Conservation (phyloP, 2,797 vertebrate species). For the Argyrosomus regius region DNA sequence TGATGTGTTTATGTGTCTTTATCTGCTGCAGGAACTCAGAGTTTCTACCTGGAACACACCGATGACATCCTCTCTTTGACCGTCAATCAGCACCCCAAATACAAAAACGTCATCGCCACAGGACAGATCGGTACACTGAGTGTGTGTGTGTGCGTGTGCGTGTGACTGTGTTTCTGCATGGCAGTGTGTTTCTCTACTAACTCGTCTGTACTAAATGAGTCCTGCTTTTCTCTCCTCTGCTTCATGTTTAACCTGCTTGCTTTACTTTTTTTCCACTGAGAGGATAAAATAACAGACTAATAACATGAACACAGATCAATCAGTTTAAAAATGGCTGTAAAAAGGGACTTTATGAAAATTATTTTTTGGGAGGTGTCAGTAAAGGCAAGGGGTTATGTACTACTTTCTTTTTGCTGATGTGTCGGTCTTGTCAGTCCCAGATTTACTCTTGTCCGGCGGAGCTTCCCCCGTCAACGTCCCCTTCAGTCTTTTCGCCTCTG, state of each 20-base stretch:
- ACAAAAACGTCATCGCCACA: conserved; percentile 94
- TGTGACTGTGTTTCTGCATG: conserved; percentile 67
- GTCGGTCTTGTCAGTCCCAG: no score
- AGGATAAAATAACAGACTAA: neutral
- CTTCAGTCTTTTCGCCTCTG: no score
- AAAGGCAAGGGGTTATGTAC: neutral
- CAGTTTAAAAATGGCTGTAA: no score
- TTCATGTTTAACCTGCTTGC: conserved; percentile 61
- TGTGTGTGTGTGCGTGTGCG: neutral
- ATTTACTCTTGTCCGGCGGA: no score
- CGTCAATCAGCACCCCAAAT: conserved; percentile 97
- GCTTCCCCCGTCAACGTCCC: no score
- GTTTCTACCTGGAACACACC: conserved; percentile 96
- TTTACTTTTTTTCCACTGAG: conserved; percentile 33
- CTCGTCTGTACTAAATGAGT: conserved; percentile 29
- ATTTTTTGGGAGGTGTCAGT: neutral
- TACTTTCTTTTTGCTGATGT: neutral
- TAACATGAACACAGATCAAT: neutral
- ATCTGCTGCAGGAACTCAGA: conserved; percentile 90
- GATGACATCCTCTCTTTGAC: conserved; percentile 97
- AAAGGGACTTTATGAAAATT: neutral
- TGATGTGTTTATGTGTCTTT: conserved; percentile 7
- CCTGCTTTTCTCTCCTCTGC: conserved; percentile 58
- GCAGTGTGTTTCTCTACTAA: conserved; percentile 48
- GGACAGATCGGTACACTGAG: conserved; percentile 92